Base-by-base conservation (phyloP, 2,797 vertebrate species). In the Gobionotothen gibberifrons region DNA sequence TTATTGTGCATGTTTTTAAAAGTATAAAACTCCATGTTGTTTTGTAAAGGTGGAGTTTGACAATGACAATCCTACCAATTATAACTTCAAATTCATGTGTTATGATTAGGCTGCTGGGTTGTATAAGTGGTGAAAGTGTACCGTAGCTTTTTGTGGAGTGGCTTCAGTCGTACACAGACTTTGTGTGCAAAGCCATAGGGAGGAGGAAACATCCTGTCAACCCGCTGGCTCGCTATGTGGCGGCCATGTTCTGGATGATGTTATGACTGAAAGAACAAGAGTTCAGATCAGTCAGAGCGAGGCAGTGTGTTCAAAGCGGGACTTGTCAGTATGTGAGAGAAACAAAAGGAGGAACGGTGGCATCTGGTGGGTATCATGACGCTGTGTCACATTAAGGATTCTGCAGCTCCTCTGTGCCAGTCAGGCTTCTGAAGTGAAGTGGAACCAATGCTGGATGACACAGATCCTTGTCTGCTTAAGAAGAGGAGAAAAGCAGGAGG, bases 381-480 rank as follows among this genome's bases (percentile, higher is more conserved):
- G n/a, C 5, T 0, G 16, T 57, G 79, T 82, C 75, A 69, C 86
- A 84, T 85, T 75, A 72, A 83, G 56, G 46, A 85, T 87, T 86
- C 84, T 51, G 62, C 49, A 11, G 68, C 49, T 65, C 49, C 51
- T 62, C 46, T 0, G 39, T 60, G 63, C 11, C 70, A 40, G 72
- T 79, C 74, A 75, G 71, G 39, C n/a, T 72, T 12, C 65, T 9
- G 58, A 74, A 66, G 49, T 17, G 58, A 65, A 74, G 69, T 46
- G 79, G 73, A 85, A 79, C 63, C 42, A 81, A 82, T 40, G 53
- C 73, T 49, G 16, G 5, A 47, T 73, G 76, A 85, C n/a, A 16
- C 42, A 47, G 59, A 78, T 63, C 58, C 21, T 32, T 13, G 17
- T 5, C 62, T 56, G 61, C 63, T 71, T 10, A 47, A 58, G 51